Base-by-base conservation (phyloP, 2,888 invertebrate species). In the Aleiodes leptofemur region DNA sequence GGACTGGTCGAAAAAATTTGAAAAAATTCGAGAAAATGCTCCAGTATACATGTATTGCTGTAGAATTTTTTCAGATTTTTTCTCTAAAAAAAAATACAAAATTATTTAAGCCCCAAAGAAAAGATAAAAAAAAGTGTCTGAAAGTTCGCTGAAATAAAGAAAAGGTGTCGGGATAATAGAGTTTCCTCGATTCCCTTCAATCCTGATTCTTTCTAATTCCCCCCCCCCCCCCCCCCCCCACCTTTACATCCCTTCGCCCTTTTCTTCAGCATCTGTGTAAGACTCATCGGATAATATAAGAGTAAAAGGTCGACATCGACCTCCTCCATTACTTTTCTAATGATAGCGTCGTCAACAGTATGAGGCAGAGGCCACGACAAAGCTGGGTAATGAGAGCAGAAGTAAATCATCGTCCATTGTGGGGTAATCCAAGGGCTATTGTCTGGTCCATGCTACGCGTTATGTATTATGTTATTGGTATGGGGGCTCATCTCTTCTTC, bases 361-460 rank as follows among this genome's bases (percentile, higher is more conserved):
- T 73, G 73, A 75, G 69, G 23, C 43, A 48, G 16, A 81, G 82
- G 79, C 84, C 80, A 84, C 86, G 86, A 88, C 88, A 88, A 88
- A 86, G 86, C 86, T 84, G 84, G 88, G 87, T 89, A 89, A 89
- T 88, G 88, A 88, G 87, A 89, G 87, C 86, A 87, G 87, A 88
- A 88, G 87, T 88, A 88, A 89, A 89, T 89, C 89, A 89, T 88
- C 86, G 86, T 77, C 87, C 84, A 89, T 89, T 89, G 89, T 89
- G 85, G 85, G 86, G 87, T 88, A 89, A 89, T 89, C 87, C 83
- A 72, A 76, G 83, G 84, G 78, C 84, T 88, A 89, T 89, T 89
- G 89, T 89, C 86, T 88, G 87, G 80, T 82, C 82, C 72, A 82
- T 82, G 79, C 9, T 84, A 86, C 85, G 87, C 86, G 86, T 87